Percentiles rank a stretch among this genome's conserved stretches.
Evolutionary conservation across 1,140 invertebrate species (phyloP).

Genomic region (Ectropis grisescens): DNA sequence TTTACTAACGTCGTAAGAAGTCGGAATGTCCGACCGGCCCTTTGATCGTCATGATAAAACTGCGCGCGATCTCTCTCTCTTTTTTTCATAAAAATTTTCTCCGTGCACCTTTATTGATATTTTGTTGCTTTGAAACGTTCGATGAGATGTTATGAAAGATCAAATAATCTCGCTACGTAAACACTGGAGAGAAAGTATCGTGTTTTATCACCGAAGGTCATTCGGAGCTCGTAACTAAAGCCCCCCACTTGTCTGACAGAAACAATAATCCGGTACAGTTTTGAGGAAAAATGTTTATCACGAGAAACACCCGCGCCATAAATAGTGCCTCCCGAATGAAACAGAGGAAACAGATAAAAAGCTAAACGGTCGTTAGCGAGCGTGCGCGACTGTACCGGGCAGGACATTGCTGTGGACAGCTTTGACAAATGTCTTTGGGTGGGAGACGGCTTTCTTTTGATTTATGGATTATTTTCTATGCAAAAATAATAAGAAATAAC

Average conservation of each 20-base stretch:
- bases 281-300: conserved; percentile 61
- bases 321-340: conserved; percentile 48
- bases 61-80: conserved; percentile 49
- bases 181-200: no score
- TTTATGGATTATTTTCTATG: no score
- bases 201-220: conserved; percentile 43
- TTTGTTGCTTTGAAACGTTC: conserved; percentile 24
- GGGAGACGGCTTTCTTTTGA: no score
- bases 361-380: conserved; percentile 38
- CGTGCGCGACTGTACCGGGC: conserved; percentile 7
- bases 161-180: background rate
- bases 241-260: conserved; percentile 46
- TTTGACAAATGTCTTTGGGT: conserved; percentile 29
- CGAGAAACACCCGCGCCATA: conserved; percentile 48
- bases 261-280: conserved; percentile 56
- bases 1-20: conserved; percentile 68
- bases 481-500: no score
- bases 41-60: conserved; percentile 67
- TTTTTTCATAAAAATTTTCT: conserved; percentile 41
- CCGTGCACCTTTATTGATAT: conserved; percentile 33
- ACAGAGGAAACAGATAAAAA: conserved; percentile 59
- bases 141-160: conserved; percentile 28
- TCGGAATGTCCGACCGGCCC: conserved; percentile 60
- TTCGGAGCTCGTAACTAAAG: conserved; percentile 44
- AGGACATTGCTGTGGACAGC: conserved; percentile 25